These are phyloP conservation scores for Hemaris fuciformis DNA, from an alignment of 2,888 invertebrate genomes.

Conservation along the genomic window DNA sequence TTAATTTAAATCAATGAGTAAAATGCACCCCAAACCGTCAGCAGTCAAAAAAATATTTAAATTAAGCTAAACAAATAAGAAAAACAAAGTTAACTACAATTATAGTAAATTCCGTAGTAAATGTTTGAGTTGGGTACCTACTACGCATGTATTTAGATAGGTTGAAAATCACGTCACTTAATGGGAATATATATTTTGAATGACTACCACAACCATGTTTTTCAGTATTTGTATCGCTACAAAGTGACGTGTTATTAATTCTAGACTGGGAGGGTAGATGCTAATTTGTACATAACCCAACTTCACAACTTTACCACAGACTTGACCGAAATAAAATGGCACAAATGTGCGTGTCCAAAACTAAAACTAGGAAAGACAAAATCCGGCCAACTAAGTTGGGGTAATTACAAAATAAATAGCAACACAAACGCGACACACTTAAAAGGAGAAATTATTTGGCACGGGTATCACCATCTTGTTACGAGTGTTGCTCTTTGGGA, in stretches of 20 bases:
- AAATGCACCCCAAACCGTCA: conserved; percentile 48
- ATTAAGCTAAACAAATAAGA: conserved; percentile 79
- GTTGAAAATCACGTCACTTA: conserved; percentile 53
- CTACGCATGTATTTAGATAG: conserved; percentile 39
- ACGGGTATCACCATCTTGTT: conserved; percentile 62
- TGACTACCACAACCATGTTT: conserved; percentile 80
- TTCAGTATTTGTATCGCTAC: conserved; percentile 72
- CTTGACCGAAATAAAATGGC: conserved; percentile 49
- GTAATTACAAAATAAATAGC: conserved; percentile 61
- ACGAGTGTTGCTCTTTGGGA: conserved; percentile 21
- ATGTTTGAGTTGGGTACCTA: conserved; percentile 38
- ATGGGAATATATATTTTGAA: conserved; percentile 75
- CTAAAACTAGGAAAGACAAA: conserved; percentile 48
- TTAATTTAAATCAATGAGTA: conserved; percentile 72
- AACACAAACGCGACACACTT: conserved; percentile 63
- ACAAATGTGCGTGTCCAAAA: conserved; percentile 50
- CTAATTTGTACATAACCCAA: conserved; percentile 49
- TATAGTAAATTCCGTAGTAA: conserved; percentile 40
- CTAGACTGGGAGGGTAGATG: conserved; percentile 48
- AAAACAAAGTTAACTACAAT: conserved; percentile 46
- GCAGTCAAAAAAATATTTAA: conserved; percentile 52
- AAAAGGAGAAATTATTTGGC: conserved; percentile 51
- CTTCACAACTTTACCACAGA: conserved; percentile 40
- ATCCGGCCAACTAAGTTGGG: conserved; percentile 77
- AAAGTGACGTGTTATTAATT: conserved; percentile 49